Conservation (phyloP, 2,113 vertebrate species). For the Carlito syrichta region DNA sequence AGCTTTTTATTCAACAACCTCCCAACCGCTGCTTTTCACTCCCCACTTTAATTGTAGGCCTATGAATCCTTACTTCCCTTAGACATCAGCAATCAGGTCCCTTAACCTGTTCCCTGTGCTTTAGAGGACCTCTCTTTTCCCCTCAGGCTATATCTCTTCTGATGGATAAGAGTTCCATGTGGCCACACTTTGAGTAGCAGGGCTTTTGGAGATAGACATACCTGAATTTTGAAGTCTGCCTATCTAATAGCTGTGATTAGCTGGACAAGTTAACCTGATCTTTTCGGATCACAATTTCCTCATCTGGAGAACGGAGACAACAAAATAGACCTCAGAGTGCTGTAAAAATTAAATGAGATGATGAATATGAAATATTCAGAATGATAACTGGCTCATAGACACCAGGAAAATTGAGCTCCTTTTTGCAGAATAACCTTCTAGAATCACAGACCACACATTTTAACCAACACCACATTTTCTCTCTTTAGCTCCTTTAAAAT, state of each 20-base stretch:
- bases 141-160: background rate
- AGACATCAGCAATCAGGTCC: background rate
- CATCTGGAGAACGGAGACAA: background rate
- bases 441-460: background rate
- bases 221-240: background rate
- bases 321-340: background rate
- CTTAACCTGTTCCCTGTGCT: background rate
- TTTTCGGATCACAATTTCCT: background rate
- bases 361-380: slow-evolving; percentile 20
- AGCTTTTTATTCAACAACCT: background rate
- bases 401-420: background rate
- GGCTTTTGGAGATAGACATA: background rate
- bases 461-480: background rate
- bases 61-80: background rate
- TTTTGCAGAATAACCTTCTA: background rate
- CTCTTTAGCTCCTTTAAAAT: slow-evolving; percentile 9
- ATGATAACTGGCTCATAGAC: background rate
- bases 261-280: background rate
- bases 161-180: background rate
- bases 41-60: background rate
- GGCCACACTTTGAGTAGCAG: background rate
- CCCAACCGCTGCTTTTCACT: background rate
- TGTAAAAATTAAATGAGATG: background rate
- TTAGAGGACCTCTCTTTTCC: background rate
- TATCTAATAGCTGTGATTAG: background rate